phyloP scores from a whole-genome alignment of 2,113 vertebrate species.

The Eira barbara region DNA sequence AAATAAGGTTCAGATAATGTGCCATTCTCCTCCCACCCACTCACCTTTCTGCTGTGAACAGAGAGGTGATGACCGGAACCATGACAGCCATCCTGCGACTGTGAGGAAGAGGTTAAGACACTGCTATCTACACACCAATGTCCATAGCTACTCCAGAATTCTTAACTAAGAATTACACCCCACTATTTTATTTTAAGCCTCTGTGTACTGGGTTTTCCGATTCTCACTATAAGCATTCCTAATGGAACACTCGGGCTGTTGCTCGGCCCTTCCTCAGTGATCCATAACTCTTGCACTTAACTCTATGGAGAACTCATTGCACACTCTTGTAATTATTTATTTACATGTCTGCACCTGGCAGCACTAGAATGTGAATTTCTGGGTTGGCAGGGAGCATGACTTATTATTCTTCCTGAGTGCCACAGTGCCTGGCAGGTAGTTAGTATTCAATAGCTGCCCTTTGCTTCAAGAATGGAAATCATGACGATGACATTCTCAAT shows the following conservation, averaged over 20 bases:
- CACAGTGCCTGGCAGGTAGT: not conserved
- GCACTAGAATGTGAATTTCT: not conserved
- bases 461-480: slow-evolving; percentile 19
- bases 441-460: slow-evolving; percentile 34
- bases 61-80: not conserved
- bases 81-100: not conserved
- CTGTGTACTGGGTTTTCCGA: not conserved
- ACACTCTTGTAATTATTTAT: not conserved
- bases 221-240: not conserved
- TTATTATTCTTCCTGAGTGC: not conserved
- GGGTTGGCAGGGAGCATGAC: not conserved
- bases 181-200: not conserved
- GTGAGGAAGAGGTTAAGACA: not conserved
- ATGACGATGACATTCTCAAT: not conserved
- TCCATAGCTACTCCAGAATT: not conserved
- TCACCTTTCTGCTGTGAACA: not conserved
- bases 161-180: not conserved
- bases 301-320: not conserved
- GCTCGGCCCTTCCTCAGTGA: not conserved
- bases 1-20: not conserved
- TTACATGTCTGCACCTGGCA: not conserved
- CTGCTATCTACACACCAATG: not conserved
- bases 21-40: not conserved
- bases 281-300: not conserved
- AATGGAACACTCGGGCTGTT: not conserved